Conservation (phyloP, 1,140 invertebrate genomes). For the Schlechtendalia chinensis region DNA sequence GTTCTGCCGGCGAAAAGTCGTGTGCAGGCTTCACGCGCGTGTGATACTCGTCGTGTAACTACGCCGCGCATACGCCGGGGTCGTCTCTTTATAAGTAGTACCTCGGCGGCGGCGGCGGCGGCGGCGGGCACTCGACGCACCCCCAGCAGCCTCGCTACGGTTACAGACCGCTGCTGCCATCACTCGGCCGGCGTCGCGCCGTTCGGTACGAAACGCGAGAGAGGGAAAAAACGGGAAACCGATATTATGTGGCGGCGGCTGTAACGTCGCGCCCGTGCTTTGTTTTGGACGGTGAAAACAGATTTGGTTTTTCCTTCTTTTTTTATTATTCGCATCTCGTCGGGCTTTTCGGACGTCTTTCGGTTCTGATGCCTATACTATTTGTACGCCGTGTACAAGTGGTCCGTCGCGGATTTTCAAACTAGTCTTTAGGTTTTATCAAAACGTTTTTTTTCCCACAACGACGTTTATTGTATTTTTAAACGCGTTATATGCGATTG, state of each 20-base stretch:
- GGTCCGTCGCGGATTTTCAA: no score
- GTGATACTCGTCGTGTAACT: slow-evolving; percentile 43
- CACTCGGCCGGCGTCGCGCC: slow-evolving; percentile 12
- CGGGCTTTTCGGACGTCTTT: no score
- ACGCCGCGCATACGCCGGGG: slow-evolving; percentile 35
- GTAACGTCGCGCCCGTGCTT: no score
- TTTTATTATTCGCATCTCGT: no score
- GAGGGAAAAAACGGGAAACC: neutral
- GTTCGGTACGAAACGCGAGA: neutral
- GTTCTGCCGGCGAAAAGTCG: slow-evolving; percentile 27
- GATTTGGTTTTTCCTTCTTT: neutral
- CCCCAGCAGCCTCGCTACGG: slow-evolving; percentile 25
- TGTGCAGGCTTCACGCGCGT: slow-evolving; percentile 39
- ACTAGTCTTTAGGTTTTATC: no score
- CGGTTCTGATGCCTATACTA: no score
- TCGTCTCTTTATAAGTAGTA: slow-evolving; percentile 45
- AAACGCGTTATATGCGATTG: no score
- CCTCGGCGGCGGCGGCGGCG: slow-evolving; percentile 12
- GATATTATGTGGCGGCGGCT: neutral
- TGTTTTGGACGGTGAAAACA: neutral
- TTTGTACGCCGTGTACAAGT: no score
- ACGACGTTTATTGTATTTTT: no score
- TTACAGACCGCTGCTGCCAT: slow-evolving; percentile 35
- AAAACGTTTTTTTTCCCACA: no score
- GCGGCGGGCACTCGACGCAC: no score